Evolutionary conservation across 1,140 invertebrate genomes (phyloP).

Genomic region (Phthorimaea operculella): DNA sequence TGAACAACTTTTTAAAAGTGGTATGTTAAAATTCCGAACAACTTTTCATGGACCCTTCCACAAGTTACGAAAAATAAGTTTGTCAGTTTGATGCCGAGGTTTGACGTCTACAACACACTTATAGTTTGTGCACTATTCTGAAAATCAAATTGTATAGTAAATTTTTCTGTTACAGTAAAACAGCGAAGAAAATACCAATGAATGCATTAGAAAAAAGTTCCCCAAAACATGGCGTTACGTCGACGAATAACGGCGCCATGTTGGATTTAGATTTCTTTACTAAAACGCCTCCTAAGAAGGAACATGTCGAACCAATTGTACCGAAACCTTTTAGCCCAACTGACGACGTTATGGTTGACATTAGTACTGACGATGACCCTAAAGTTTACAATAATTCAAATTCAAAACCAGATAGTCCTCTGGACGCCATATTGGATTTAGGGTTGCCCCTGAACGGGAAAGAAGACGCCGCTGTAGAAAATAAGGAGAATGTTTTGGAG

Average conservation of each 20-base stretch:
- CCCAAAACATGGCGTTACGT: conserved; percentile 30
- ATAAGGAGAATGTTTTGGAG: conserved; percentile 26
- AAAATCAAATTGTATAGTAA: too few species aligned
- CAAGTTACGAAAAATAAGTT: not conserved
- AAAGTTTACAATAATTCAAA: conserved; percentile 12
- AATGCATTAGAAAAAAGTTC: conserved; percentile 70
- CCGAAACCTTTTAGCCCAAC: conserved; percentile 23
- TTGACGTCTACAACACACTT: too few species aligned
- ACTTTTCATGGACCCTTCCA: too few species aligned
- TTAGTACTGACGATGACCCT: conserved; percentile 33
- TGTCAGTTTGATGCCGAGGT: too few species aligned
- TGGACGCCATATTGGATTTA: conserved; percentile 47
- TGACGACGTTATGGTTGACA: conserved; percentile 72
- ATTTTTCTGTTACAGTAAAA: conserved; percentile 60
- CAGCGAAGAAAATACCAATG: conserved; percentile 76
- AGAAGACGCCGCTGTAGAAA: conserved; percentile 24
- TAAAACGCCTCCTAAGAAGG: conserved; percentile 27
- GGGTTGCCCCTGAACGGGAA: conserved; percentile 29
- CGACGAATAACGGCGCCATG: conserved; percentile 32
- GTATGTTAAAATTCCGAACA: too few species aligned
- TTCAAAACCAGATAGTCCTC: conserved; percentile 23
- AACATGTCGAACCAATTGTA: conserved; percentile 20
- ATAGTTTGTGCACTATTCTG: too few species aligned
- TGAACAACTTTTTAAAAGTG: too few species aligned
- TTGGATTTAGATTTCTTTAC: conserved; percentile 64